These are phyloP conservation scores for Peromyscus californicus DNA, from an alignment of 2,113 vertebrate species.

Conservation along the genomic window DNA sequence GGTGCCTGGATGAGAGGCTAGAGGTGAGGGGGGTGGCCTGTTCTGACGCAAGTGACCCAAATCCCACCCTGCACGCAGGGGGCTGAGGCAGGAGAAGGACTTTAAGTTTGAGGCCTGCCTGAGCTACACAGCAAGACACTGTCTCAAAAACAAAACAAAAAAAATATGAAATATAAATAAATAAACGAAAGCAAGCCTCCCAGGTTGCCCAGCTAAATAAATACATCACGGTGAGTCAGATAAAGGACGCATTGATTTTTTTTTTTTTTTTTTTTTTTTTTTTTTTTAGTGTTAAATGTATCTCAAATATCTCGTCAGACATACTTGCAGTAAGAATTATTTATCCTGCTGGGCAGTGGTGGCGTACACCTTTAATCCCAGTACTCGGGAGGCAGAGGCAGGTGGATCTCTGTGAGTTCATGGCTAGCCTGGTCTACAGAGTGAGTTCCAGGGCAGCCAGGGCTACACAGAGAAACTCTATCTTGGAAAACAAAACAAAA, in stretches of 20 bases:
- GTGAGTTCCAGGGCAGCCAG: not conserved
- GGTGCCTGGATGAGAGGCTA: not conserved
- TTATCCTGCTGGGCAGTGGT: not conserved
- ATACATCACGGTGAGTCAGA: not conserved
- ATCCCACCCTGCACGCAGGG: not conserved
- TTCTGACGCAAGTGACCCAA: not conserved
- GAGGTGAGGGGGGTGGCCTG: not conserved
- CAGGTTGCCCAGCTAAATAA: not conserved
- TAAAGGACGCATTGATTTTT: not conserved
- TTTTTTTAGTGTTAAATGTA: not conserved
- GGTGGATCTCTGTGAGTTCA: not conserved
- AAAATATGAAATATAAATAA: not conserved
- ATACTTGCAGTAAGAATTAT: not conserved
- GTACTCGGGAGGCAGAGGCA: not conserved
- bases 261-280: too few relatives aligned
- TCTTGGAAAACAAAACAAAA: not conserved
- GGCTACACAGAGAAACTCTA: not conserved
- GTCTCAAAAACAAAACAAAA: not conserved
- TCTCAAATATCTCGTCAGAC: not conserved
- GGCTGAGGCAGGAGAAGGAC: not conserved
- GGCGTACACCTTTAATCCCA: not conserved
- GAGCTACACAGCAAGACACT: not conserved
- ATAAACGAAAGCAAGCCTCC: not conserved
- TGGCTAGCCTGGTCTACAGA: not conserved
- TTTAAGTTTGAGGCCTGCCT: not conserved